Percentiles rank a stretch among this genome's conserved stretches.
phyloP scores from a whole-genome alignment of 2,797 vertebrate species.

The Mus caroli region DNA sequence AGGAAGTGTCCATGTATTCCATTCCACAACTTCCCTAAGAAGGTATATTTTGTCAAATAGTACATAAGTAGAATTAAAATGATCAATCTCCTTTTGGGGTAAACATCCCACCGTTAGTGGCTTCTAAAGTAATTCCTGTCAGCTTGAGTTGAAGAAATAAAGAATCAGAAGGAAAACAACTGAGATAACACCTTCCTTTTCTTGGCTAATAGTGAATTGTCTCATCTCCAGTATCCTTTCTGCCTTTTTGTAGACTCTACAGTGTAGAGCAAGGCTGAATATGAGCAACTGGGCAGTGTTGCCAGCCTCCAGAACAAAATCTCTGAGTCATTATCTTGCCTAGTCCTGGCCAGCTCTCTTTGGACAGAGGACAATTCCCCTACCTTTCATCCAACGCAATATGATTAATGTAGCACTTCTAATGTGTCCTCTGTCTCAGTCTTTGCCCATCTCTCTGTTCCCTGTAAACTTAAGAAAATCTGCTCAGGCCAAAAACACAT shows the following conservation, averaged over 20 bases:
- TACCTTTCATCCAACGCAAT: not conserved
- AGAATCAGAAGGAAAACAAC: not conserved
- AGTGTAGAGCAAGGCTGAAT: not conserved
- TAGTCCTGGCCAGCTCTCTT: not conserved
- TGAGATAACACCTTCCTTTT: not conserved
- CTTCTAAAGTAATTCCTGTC: not conserved
- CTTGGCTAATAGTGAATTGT: not conserved
- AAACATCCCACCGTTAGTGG: not conserved
- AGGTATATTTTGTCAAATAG: not conserved
- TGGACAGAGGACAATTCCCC: not conserved
- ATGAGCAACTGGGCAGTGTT: not conserved
- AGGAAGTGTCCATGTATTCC: not conserved
- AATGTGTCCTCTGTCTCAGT: not conserved
- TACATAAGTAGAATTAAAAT: not conserved
- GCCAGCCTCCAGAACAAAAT: not conserved
- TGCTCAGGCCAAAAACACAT: not conserved
- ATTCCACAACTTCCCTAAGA: not conserved
- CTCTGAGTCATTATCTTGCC: not conserved
- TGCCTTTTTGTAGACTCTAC: not conserved
- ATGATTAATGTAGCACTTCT: not conserved
- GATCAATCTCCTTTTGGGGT: not conserved
- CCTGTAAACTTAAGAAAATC: not conserved
- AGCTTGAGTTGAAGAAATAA: not conserved
- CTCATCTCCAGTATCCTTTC: not conserved
- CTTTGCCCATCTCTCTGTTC: slow-evolving; percentile 22